These are phyloP conservation scores for Callinectes sapidus DNA, from an alignment of 2,888 invertebrate species.

Conservation along the genomic window DNA sequence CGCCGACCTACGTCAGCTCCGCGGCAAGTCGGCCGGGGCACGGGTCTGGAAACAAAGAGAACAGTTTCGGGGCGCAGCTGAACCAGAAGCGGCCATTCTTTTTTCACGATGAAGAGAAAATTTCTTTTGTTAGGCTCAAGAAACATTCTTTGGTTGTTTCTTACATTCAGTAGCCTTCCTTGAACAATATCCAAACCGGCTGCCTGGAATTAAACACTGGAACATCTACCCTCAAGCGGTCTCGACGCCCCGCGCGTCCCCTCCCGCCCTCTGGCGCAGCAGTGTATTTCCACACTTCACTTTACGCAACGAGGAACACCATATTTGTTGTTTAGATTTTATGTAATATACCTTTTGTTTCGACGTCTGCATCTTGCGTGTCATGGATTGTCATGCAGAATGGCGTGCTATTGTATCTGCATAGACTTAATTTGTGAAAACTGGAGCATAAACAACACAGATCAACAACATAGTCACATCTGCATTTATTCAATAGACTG, in stretches of 20 bases:
- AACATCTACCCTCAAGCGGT: background rate
- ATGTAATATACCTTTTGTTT: background rate
- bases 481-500: background rate
- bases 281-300: background rate
- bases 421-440: background rate
- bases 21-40: background rate
- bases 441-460: no score
- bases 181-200: conserved; percentile 18
- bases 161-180: conserved; percentile 11
- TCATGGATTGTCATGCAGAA: background rate
- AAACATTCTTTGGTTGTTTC: background rate
- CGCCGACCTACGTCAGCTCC: background rate
- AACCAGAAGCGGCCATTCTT: conserved; percentile 1
- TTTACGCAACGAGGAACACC: background rate
- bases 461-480: no score
- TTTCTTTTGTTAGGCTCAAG: conserved; percentile 7
- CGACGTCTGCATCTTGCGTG: background rate
- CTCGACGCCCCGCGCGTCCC: background rate
- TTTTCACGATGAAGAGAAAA: background rate
- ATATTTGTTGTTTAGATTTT: background rate
- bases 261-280: background rate
- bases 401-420: background rate
- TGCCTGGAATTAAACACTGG: background rate
- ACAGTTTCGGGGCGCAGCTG: background rate
- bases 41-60: background rate